Conservation (phyloP, 2,888 invertebrate species). For the Phania funesta region DNA sequence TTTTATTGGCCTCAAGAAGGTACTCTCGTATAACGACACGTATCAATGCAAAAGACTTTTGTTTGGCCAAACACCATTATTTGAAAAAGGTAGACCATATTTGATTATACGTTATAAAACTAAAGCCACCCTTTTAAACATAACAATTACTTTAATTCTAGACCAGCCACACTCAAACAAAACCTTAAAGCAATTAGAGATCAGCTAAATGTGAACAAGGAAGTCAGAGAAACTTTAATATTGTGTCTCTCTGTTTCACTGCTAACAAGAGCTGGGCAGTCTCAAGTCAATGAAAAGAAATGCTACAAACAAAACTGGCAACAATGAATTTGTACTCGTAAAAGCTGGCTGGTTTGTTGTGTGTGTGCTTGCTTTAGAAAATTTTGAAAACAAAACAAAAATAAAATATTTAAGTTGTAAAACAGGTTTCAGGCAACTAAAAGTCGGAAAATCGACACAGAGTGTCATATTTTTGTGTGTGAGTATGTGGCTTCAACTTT, state of each 20-base stretch:
- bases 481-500: slow-evolving; percentile 2
- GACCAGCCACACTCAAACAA: neutral
- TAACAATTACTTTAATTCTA: slow-evolving; percentile 63
- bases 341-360: slow-evolving; percentile 55
- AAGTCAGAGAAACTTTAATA: slow-evolving; percentile 7
- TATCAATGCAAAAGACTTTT: neutral
- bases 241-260: slow-evolving; percentile 10
- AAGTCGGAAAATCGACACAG: slow-evolving; percentile 37
- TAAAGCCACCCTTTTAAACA: slow-evolving; percentile 46
- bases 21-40: neutral
- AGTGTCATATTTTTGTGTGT: neutral
- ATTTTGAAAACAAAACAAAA: slow-evolving; percentile 2
- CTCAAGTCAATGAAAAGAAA: slow-evolving; percentile 28
- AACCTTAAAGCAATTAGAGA: slow-evolving; percentile 34
- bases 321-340: slow-evolving; percentile 23
- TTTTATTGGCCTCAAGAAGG: neutral
- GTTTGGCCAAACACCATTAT: slow-evolving; percentile 12
- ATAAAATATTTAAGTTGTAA: slow-evolving; percentile 38
- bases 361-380: neutral
- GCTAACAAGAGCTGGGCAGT: slow-evolving; percentile 21
- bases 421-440: slow-evolving; percentile 49
- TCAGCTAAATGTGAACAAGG: neutral
- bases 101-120: slow-evolving; percentile 61
- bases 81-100: slow-evolving; percentile 52
- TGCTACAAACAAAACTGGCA: slow-evolving; percentile 26